phyloP scores from a whole-genome alignment of 2,797 vertebrate species.

The Ptychobarbus kaznakovi region DNA sequence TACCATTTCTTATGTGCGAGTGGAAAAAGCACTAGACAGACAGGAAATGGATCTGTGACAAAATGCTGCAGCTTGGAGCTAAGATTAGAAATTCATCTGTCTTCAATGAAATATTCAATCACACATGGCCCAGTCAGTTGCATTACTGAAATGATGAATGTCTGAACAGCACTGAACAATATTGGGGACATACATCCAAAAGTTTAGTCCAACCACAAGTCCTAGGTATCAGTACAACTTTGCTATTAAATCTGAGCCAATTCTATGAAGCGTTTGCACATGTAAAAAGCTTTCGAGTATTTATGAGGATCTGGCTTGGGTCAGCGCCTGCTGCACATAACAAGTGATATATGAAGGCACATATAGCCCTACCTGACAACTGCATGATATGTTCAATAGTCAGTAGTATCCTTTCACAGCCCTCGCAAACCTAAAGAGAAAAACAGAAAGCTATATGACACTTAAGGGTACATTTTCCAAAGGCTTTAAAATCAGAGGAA shows the following conservation, averaged over 20 bases:
- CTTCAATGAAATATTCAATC: slow-evolving; percentile 87
- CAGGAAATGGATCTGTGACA: slow-evolving; percentile 83
- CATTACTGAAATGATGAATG: slow-evolving; percentile 78
- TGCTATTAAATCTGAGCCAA: slow-evolving; percentile 18
- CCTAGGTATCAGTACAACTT: slow-evolving; percentile 18
- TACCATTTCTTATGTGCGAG: slow-evolving; percentile 37
- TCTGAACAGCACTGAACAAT: slow-evolving; percentile 77
- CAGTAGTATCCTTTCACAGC: not conserved
- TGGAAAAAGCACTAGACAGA: slow-evolving; percentile 67
- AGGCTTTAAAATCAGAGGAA: slow-evolving; percentile 54
- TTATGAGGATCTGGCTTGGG: not conserved
- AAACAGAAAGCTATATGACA: slow-evolving; percentile 42
- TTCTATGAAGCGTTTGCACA: not conserved
- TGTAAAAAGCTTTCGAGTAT: slow-evolving; percentile 25
- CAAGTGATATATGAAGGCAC: not conserved
- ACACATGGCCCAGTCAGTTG: slow-evolving; percentile 70
- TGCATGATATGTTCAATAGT: not conserved
- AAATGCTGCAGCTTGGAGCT: slow-evolving; percentile 81
- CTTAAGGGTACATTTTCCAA: slow-evolving; percentile 44
- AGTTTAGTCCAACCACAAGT: slow-evolving; percentile 45
- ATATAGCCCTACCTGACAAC: slow-evolving; percentile 5
- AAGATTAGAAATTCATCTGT: slow-evolving; percentile 87
- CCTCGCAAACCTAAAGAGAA: slow-evolving; percentile 29
- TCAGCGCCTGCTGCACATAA: not conserved
- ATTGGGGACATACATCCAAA: slow-evolving; percentile 59